A percentile compares a stretch with the other conserved stretches of the same genome.
phyloP scores from a whole-genome alignment of 2,888 invertebrate genomes.

The Drosophila imparisetae region DNA sequence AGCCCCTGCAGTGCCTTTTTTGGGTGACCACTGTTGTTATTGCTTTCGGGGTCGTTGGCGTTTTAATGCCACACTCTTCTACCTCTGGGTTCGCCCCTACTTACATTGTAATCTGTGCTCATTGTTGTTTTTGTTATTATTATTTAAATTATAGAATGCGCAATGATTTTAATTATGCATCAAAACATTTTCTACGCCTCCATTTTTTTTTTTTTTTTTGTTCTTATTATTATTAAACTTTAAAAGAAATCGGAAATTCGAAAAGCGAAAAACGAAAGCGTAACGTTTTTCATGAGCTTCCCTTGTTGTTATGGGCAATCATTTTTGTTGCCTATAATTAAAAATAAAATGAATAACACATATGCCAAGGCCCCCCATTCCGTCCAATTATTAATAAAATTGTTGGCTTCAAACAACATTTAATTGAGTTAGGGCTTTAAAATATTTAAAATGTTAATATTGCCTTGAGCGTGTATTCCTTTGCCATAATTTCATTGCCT shows the following conservation, averaged over 20 bases:
- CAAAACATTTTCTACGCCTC: constrained; percentile 43
- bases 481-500: constrained; percentile 18
- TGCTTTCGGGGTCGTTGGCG: constrained; percentile 40
- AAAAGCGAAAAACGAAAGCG: neutral
- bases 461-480: constrained; percentile 17
- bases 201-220: constrained; percentile 11
- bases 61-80: constrained; percentile 26
- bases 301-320: constrained; percentile 20
- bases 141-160: constrained; percentile 67
- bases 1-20: constrained; percentile 61
- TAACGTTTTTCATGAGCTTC: neutral
- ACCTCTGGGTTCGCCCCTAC: constrained; percentile 28
- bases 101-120: constrained; percentile 55
- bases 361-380: constrained; percentile 28
- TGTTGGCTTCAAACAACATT: constrained; percentile 37
- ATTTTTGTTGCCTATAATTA: constrained; percentile 62
- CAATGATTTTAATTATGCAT: constrained; percentile 72
- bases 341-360: constrained; percentile 49
- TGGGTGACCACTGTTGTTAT: constrained; percentile 37
- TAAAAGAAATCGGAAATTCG: constrained; percentile 9
- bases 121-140: constrained; percentile 63
- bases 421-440: constrained; percentile 64
- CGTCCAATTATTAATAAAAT: neutral
- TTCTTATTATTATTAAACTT: constrained; percentile 26
- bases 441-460: constrained; percentile 33